A percentile compares a stretch with the other conserved stretches of the same genome.
Conservation (phyloP, 2,888 invertebrate genomes). For the Caenorhabditis japonica region DNA sequence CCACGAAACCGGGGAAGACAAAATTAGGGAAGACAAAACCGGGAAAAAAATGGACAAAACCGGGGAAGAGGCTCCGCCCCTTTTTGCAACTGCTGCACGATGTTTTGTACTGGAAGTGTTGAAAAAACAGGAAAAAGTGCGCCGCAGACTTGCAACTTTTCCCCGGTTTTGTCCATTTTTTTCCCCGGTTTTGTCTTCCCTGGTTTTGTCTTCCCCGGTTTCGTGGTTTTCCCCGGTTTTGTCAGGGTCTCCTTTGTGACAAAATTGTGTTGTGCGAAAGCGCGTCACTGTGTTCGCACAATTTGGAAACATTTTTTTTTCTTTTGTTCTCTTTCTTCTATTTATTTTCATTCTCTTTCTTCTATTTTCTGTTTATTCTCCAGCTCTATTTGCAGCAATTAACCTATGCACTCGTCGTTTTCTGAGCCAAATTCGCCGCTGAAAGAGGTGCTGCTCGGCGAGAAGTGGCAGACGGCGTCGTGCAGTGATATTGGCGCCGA, state of each 20-base stretch:
- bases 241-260: conserved; percentile 6
- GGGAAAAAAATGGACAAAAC: too few species aligned
- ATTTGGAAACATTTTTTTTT: not conserved
- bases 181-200: too few species aligned
- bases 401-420: conserved; percentile 50
- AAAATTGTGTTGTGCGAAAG: conserved; percentile 14
- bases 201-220: too few species aligned
- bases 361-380: not conserved
- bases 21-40: too few species aligned
- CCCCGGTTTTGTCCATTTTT: too few species aligned
- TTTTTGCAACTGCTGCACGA: too few species aligned
- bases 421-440: conserved; percentile 58
- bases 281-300: not conserved
- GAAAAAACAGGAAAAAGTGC: too few species aligned
- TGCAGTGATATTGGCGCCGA: conserved; percentile 56
- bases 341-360: not conserved
- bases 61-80: too few species aligned
- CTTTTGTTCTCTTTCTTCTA: not conserved
- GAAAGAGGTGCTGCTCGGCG: conserved; percentile 41
- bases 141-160: too few species aligned
- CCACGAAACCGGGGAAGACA: too few species aligned
- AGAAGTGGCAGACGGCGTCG: conserved; percentile 56
- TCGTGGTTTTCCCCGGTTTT: too few species aligned
- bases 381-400: conserved; percentile 19
- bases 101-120: too few species aligned